Percentiles rank a stretch among this genome's conserved stretches.
Conservation (phyloP, 2,888 invertebrate genomes). For the Mythimna vitellina region DNA sequence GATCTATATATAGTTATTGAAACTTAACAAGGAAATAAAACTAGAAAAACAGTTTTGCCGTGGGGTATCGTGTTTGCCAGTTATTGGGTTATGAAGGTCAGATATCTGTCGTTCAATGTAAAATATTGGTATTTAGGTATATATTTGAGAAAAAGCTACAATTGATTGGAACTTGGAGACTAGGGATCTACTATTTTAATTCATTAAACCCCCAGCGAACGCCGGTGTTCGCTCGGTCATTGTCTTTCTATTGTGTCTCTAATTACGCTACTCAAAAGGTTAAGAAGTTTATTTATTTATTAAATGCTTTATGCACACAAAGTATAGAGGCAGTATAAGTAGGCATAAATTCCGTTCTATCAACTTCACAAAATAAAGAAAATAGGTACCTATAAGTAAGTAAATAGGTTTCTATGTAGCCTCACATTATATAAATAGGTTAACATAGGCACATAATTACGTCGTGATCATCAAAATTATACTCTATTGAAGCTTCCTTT, state of each 20-base stretch:
- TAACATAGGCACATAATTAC: constrained; percentile 29
- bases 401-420: background rate
- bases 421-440: constrained; percentile 8
- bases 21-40: background rate
- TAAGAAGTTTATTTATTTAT: too few relatives aligned
- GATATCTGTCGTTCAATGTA: background rate
- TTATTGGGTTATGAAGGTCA: background rate
- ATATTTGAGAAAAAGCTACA: too few relatives aligned
- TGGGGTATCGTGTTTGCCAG: background rate
- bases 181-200: too few relatives aligned
- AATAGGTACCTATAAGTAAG: background rate
- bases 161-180: too few relatives aligned
- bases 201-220: too few relatives aligned
- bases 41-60: background rate
- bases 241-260: too few relatives aligned
- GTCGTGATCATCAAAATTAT: constrained; percentile 34
- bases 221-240: too few relatives aligned
- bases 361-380: constrained; percentile 6
- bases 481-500: constrained; percentile 33
- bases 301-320: too few relatives aligned
- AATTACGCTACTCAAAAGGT: too few relatives aligned
- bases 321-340: too few relatives aligned
- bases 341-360: background rate
- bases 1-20: background rate
- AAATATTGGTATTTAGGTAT: background rate